phyloP scores from a whole-genome alignment of 2,797 vertebrate genomes.

The Podargus strigoides region DNA sequence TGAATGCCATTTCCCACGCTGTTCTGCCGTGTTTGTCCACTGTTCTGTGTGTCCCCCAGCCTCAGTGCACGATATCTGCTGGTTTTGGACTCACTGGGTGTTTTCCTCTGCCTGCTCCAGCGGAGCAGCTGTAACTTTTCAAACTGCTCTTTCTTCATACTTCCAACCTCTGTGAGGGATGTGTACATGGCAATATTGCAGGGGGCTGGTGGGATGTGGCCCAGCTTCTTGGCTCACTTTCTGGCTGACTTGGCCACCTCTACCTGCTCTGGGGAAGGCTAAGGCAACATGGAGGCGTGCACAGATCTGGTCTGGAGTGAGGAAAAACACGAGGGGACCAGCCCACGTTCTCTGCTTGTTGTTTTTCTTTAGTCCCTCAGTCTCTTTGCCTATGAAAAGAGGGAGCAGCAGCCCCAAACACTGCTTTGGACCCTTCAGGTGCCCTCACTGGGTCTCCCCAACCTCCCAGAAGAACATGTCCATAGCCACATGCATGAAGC shows the following conservation, averaged over 20 bases:
- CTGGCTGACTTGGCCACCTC: neutral
- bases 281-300: neutral
- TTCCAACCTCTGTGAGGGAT: neutral
- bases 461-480: neutral
- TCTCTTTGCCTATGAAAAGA: neutral
- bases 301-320: neutral
- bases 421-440: neutral
- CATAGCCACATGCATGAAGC: accelerated
- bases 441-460: neutral
- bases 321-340: neutral
- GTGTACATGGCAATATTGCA: neutral
- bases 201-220: neutral
- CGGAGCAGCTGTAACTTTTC: conserved; percentile 31
- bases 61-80: accelerated
- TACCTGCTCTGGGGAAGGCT: neutral
- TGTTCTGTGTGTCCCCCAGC: accelerated
- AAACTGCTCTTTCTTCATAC: neutral
- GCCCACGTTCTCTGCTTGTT: neutral
- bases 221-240: neutral
- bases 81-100: neutral
- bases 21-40: accelerated
- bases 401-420: neutral
- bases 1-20: neutral
- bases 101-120: neutral
- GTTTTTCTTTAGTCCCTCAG: neutral